phyloP scores from a whole-genome alignment of 2,113 vertebrate species.

The Vimba vimba region DNA sequence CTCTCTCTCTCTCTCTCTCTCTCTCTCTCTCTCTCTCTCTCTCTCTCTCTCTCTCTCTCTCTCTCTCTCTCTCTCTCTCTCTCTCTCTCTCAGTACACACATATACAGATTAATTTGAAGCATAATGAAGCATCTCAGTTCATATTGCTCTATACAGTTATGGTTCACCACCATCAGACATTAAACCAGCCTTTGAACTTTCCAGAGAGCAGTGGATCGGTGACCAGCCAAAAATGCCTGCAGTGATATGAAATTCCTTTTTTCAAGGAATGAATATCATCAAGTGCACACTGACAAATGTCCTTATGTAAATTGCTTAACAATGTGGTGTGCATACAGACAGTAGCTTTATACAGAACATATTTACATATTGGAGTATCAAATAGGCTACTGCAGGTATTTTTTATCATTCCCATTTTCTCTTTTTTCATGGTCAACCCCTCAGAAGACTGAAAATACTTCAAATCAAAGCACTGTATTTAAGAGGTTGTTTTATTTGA shows the following conservation, averaged over 20 bases:
- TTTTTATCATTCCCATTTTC: not conserved
- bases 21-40: constrained; percentile 19
- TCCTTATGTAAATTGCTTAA: not conserved
- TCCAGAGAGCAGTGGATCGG: not conserved
- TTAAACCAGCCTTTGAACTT: not conserved
- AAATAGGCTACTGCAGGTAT: no score
- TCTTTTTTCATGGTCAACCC: not conserved
- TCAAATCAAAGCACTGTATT: not conserved
- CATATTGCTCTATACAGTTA: not conserved
- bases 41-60: constrained; percentile 28
- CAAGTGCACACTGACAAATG: not conserved
- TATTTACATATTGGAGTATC: not conserved
- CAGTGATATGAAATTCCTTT: not conserved
- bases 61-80: constrained; percentile 24
- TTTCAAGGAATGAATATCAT: not conserved
- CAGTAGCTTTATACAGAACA: not conserved
- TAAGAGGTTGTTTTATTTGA: not conserved
- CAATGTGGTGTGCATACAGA: not conserved
- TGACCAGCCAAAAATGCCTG: not conserved
- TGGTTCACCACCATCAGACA: not conserved
- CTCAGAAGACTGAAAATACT: not conserved
- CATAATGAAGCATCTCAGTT: not conserved
- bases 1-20: constrained; percentile 24
- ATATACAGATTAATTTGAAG: not conserved
- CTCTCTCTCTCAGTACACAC: not conserved